Percentiles rank a stretch among this genome's conserved stretches.
Conservation (phyloP, 1,140 invertebrate genomes). For the Leptinotarsa lineolata region DNA sequence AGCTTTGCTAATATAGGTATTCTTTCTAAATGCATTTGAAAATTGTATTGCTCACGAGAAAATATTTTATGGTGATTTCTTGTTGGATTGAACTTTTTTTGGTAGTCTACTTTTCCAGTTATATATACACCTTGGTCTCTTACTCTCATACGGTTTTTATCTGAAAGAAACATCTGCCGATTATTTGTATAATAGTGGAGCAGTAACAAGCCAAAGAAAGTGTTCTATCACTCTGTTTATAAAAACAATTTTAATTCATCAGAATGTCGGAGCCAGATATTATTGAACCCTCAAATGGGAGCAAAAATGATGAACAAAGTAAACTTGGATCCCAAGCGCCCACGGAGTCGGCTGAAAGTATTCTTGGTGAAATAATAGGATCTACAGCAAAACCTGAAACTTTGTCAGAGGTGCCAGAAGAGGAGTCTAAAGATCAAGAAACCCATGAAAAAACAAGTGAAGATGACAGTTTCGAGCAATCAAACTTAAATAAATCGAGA, state of each 20-base stretch:
- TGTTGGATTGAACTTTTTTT: too few species aligned
- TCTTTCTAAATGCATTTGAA: too few species aligned
- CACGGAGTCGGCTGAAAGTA: neutral
- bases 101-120: too few species aligned
- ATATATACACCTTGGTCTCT: too few species aligned
- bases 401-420: neutral
- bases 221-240: too few species aligned
- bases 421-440: neutral
- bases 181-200: too few species aligned
- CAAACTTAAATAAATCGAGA: conserved; percentile 33
- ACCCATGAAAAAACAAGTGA: conserved; percentile 7
- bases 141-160: too few species aligned
- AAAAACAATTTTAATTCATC: neutral
- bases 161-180: too few species aligned
- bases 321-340: neutral
- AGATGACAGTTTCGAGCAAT: conserved; percentile 27
- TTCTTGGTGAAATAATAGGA: neutral
- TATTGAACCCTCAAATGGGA: neutral
- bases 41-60: too few species aligned
- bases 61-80: too few species aligned
- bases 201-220: too few species aligned
- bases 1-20: too few species aligned
- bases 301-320: neutral
- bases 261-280: neutral
- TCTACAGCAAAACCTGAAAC: neutral